These are phyloP conservation scores for Drusus annulatus DNA, from an alignment of 1,140 invertebrate genomes.

Conservation along the genomic window DNA sequence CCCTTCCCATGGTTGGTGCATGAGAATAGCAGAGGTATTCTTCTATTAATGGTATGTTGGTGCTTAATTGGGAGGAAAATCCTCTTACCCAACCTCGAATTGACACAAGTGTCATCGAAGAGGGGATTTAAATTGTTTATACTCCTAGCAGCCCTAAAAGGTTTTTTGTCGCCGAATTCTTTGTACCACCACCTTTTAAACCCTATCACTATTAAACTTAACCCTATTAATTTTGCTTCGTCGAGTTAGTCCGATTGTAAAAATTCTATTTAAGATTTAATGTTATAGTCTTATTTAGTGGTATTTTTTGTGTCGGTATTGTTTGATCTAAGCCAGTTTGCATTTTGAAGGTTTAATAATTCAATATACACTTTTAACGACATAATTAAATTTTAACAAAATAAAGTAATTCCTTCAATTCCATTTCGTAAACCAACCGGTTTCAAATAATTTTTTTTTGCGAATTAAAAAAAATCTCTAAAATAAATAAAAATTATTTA, in stretches of 20 bases:
- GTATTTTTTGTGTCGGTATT: background rate
- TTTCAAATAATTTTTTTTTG: too few species aligned
- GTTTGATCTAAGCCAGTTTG: background rate
- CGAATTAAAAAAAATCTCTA: too few species aligned
- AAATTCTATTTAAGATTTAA: background rate
- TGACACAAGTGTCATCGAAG: constrained; percentile 19
- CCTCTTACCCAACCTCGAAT: constrained; percentile 36
- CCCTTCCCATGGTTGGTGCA: background rate
- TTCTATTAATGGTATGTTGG: constrained; percentile 22
- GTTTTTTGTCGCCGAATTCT: constrained; percentile 9
- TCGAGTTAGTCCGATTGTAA: constrained; percentile 26
- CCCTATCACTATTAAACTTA: constrained; percentile 9
- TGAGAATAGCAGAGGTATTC: background rate
- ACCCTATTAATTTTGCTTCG: constrained; percentile 35
- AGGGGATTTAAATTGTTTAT: background rate
- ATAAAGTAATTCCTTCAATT: too few species aligned
- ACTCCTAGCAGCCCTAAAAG: background rate
- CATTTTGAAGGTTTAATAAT: too few species aligned
- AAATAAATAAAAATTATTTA: too few species aligned
- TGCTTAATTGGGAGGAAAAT: constrained; percentile 54
- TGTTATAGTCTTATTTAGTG: too few species aligned
- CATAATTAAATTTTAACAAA: too few species aligned
- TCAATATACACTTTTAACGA: too few species aligned
- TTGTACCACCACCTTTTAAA: background rate
- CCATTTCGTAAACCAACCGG: too few species aligned